Conservation (phyloP, 2,888 invertebrate genomes). For the Formica aserva region DNA sequence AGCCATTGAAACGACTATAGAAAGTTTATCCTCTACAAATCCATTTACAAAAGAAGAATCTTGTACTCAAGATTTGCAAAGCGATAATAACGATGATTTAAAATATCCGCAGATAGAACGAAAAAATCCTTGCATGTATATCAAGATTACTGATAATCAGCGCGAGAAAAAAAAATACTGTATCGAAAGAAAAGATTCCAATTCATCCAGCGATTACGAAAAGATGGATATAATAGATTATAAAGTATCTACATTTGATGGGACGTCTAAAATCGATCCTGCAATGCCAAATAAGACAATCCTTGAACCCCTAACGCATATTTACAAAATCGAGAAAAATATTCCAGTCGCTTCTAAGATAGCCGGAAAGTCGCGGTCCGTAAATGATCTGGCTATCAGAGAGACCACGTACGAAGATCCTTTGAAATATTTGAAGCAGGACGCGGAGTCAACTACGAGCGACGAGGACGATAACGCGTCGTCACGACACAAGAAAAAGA, state of each 20-base stretch:
- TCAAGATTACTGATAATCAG: neutral
- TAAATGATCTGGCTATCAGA: slow-evolving; percentile 33
- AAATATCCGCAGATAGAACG: neutral
- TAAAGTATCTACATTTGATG: neutral
- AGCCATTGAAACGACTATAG: slow-evolving; percentile 20
- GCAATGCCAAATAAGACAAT: neutral
- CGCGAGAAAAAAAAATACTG: slow-evolving; percentile 2
- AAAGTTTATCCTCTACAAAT: slow-evolving; percentile 17
- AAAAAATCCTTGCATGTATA: neutral
- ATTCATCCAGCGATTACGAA: slow-evolving; percentile 61
- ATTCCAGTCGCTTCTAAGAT: neutral
- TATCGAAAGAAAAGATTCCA: neutral
- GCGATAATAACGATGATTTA: slow-evolving; percentile 1
- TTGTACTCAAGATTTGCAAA: slow-evolving; percentile 7
- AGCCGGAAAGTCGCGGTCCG: slow-evolving; percentile 24
- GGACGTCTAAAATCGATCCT: neutral
- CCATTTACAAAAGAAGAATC: slow-evolving; percentile 9
- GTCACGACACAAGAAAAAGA: slow-evolving; percentile 56
- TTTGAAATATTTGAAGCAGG: neutral
- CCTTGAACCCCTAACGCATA: neutral
- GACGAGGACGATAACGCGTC: neutral
- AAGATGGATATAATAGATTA: slow-evolving; percentile 49
- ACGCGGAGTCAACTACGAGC: neutral
- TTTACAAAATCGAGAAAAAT: neutral
- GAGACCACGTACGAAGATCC: neutral